Conservation (phyloP, 2,888 invertebrate genomes). For the Griposia aprilina region DNA sequence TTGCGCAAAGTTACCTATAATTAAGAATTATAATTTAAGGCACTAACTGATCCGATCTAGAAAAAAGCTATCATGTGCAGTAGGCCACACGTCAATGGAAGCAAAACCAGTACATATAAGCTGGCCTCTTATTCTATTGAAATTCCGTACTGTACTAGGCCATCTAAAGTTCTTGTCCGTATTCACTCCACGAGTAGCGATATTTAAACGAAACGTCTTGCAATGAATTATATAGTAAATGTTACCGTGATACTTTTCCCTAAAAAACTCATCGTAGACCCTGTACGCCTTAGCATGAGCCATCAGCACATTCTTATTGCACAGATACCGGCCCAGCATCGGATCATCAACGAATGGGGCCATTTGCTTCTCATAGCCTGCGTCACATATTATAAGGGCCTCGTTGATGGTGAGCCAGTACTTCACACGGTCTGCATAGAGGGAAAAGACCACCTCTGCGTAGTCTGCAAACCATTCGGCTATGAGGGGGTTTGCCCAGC, state of each 20-base stretch:
- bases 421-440: conserved; percentile 91
- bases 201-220: too few species aligned
- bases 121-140: too few species aligned
- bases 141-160: too few species aligned
- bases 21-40: too few species aligned
- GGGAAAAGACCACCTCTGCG: conserved; percentile 87
- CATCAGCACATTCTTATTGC: conserved; percentile 90
- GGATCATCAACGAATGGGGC: conserved; percentile 57
- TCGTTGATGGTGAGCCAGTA: conserved; percentile 94
- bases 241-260: conserved; percentile 83
- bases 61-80: too few species aligned
- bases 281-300: conserved; percentile 92
- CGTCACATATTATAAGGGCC: conserved; percentile 78
- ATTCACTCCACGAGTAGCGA: too few species aligned
- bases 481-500: conserved; percentile 91
- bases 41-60: too few species aligned
- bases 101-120: too few species aligned
- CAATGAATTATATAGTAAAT: conserved; percentile 2
- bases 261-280: conserved; percentile 89
- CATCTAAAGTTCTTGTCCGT: too few species aligned
- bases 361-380: conserved; percentile 4
- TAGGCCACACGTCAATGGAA: too few species aligned
- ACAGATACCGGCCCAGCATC: conserved; percentile 55
- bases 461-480: conserved; percentile 91
- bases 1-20: too few species aligned